Base-by-base conservation (phyloP, 2,888 invertebrate genomes). In the Clivina fossor region DNA sequence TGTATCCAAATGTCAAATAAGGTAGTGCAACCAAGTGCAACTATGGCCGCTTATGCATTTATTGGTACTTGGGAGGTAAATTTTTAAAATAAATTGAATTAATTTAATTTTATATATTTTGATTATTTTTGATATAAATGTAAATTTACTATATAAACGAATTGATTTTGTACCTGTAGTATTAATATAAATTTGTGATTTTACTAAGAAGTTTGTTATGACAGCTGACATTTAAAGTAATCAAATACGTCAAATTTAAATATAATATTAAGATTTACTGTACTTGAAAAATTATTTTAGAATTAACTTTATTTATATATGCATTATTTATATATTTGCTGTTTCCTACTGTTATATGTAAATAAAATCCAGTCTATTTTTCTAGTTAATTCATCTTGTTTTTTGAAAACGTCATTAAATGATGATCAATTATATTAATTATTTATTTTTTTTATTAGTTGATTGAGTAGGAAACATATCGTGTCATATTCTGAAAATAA, bases 1-100 rank as follows among this genome's bases (percentile, higher is more conserved):
- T n/a, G n/a, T n/a, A n/a, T n/a, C n/a, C 33, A 51, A 51, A 38
- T 40, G 55, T 47, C 55, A 47, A 55, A n/a, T n/a, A n/a, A 53
- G 19, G 4, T 24, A 33, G 35, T 44, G 8, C n/a, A n/a, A n/a
- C n/a, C n/a, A n/a, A n/a, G n/a, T n/a, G n/a, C 47, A 54, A 59
- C 51, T 46, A 73, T 73, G 73, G 72, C 74, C 64, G 75, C 72
- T 60, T 74, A 76, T 64, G 73, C 74, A 50, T 79, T 78, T 67
- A 69, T 76, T 59, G 79, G 79, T 61, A 78, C 76, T 61, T 80
- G 80, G 80, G 79, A 79, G 76, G 80, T 79, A 68, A 68, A 66
- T n/a, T n/a, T n/a, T n/a, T 13, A 33, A 46, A 7, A 28, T 58
- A 5, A 30, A 57, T 33, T 26, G 24, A 37, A 8, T 41, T 15